phyloP scores from a whole-genome alignment of 2,113 vertebrate species.

The Parus major region DNA sequence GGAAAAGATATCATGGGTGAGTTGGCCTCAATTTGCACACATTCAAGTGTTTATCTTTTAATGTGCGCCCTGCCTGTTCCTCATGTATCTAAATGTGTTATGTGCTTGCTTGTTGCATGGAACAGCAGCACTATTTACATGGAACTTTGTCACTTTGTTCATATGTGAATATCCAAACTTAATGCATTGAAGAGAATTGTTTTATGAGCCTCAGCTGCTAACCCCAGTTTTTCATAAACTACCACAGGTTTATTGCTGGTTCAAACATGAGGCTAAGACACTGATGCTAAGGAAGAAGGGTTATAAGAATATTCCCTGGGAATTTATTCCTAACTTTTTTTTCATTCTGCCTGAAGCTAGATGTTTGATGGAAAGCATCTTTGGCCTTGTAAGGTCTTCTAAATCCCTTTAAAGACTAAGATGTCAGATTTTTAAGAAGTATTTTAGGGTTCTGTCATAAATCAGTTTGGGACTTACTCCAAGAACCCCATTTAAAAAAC shows the following conservation, averaged over 20 bases:
- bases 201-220: neutral
- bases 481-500: neutral
- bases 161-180: neutral
- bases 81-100: neutral
- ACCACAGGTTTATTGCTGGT: neutral
- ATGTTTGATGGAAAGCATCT: neutral
- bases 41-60: neutral
- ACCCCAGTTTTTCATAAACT: neutral
- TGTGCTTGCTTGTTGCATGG: neutral
- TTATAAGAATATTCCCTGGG: neutral
- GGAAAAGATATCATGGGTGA: neutral
- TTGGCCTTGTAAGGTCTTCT: neutral
- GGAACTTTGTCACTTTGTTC: neutral
- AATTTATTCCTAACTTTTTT: neutral
- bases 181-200: neutral
- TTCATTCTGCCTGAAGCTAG: neutral
- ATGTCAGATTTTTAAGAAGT: neutral
- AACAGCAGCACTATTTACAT: neutral
- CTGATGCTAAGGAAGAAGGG: neutral
- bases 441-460: neutral
- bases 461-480: neutral
- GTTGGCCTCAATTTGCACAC: constrained; percentile 6
- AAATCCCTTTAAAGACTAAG: neutral
- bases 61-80: neutral
- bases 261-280: neutral